Evolutionary conservation across 2,888 invertebrate species (phyloP).

Genomic region (Oligia strigilis): DNA sequence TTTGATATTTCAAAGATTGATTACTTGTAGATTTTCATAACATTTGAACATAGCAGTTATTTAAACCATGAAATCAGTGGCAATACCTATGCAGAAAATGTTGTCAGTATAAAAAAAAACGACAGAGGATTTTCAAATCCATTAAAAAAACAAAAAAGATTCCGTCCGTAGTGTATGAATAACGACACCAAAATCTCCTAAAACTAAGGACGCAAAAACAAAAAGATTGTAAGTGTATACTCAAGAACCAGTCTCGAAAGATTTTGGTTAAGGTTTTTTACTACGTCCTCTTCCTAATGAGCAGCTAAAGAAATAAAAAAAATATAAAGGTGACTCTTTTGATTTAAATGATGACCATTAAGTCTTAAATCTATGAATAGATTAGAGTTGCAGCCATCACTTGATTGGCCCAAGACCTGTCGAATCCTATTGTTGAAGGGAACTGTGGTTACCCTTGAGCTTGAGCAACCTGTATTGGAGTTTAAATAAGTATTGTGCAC

Average conservation of each 20-base stretch:
- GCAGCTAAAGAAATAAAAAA: constrained; percentile 13
- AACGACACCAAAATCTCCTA: neutral
- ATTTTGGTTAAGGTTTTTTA: neutral
- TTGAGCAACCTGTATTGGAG: constrained; percentile 32
- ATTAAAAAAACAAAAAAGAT: neutral
- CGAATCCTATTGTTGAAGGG: constrained; percentile 38
- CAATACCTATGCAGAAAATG: neutral
- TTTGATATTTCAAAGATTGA: neutral
- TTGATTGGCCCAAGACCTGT: constrained; percentile 28
- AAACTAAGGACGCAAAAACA: neutral
- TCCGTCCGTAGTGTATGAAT: neutral
- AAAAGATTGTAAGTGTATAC: constrained; percentile 14
- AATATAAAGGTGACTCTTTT: constrained; percentile 19
- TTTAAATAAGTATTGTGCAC: constrained; percentile 25
- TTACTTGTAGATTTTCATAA: neutral
- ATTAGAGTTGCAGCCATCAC: constrained; percentile 6
- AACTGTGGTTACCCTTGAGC: constrained; percentile 36
- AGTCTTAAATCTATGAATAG: constrained; percentile 28
- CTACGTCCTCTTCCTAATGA: constrained; percentile 2
- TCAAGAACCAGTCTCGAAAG: constrained; percentile 2
- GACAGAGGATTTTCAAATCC: neutral
- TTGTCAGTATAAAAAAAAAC: neutral
- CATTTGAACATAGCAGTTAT: neutral
- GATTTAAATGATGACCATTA: constrained; percentile 24
- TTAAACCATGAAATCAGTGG: neutral